phyloP scores from a whole-genome alignment of 64 coral and sea anemone genomes.

The Pocillopora verrucosa region DNA sequence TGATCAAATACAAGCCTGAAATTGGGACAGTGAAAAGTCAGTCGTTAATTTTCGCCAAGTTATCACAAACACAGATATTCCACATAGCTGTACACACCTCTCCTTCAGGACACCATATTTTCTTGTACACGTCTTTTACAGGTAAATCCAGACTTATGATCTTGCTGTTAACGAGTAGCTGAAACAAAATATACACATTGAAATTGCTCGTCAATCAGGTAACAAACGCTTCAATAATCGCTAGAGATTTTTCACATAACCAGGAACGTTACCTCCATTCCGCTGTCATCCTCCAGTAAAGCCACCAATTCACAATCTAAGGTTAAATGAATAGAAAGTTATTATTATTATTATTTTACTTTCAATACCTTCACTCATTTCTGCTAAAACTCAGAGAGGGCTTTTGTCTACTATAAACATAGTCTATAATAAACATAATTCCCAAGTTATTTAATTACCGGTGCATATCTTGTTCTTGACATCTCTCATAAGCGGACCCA shows the following conservation, averaged over 20 bases:
- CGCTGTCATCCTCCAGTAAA: slow-evolving; percentile 95
- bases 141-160: slow-evolving; percentile 95
- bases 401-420: neutral
- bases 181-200: neutral
- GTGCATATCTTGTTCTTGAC: slow-evolving; percentile 99
- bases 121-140: slow-evolving; percentile 99
- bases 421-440: neutral
- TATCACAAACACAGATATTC: neutral
- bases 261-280: slow-evolving; percentile 84
- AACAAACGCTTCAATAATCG: neutral
- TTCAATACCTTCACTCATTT: neutral
- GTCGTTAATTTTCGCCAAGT: no score
- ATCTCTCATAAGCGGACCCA: slow-evolving; percentile 96
- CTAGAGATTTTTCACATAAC: neutral
- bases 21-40: no score
- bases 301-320: slow-evolving; percentile 96
- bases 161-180: slow-evolving; percentile 95
- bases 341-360: no score
- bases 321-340: slow-evolving; percentile 13
- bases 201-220: neutral
- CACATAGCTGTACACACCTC: slow-evolving; percentile 57
- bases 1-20: no score
- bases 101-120: slow-evolving; percentile 95
- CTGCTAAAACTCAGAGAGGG: neutral
- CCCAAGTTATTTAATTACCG: slow-evolving; percentile 32